A percentile compares a stretch with the other conserved stretches of the same genome.
These are phyloP conservation scores for Anas platyrhynchos DNA, from an alignment of 2,113 vertebrate genomes.

Conservation along the genomic window DNA sequence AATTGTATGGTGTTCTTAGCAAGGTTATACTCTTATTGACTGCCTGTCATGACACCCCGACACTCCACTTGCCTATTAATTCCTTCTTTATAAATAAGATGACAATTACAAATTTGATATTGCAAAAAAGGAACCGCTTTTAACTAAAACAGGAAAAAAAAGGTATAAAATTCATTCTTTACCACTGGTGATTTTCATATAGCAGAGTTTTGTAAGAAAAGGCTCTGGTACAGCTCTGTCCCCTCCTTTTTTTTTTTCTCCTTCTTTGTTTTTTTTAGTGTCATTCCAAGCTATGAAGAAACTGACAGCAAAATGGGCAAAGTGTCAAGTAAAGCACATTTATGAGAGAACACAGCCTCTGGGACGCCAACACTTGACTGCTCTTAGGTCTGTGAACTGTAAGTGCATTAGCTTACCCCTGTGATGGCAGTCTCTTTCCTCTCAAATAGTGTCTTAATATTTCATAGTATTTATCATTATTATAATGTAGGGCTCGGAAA, in stretches of 20 bases:
- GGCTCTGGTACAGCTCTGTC: background rate
- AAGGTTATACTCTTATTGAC: background rate
- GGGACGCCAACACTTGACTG: background rate
- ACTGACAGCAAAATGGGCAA: background rate
- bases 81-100: background rate
- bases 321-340: accelerated
- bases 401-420: background rate
- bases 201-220: background rate
- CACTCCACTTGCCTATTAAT: background rate
- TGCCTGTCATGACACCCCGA: background rate
- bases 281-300: background rate
- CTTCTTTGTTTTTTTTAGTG: too few species aligned
- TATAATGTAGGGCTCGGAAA: background rate
- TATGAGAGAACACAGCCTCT: background rate
- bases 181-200: background rate
- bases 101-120: background rate
- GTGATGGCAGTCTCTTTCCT: background rate
- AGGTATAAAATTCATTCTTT: background rate
- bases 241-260: background rate
- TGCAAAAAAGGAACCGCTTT: background rate
- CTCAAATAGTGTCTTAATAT: background rate
- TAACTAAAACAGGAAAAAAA: background rate
- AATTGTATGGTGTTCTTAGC: background rate
- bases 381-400: background rate
- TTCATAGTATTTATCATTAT: background rate